These are phyloP conservation scores for Dexiosoma caninum DNA, from an alignment of 2,888 invertebrate species.

Conservation along the genomic window DNA sequence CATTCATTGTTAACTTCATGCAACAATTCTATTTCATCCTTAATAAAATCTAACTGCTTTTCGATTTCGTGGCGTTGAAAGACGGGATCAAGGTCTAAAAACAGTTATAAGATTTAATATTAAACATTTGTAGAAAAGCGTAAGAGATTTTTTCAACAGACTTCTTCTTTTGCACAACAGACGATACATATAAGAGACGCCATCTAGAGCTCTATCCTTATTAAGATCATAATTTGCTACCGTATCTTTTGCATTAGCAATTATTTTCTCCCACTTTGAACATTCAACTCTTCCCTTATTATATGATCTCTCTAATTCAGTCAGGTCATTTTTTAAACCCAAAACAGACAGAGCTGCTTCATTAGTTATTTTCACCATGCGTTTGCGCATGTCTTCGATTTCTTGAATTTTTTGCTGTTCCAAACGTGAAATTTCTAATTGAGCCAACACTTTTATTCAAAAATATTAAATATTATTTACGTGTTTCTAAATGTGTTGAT, in stretches of 20 bases:
- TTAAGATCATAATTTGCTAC: conserved; percentile 70
- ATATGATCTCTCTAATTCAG: conserved; percentile 74
- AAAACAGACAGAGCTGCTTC: conserved; percentile 74
- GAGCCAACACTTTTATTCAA: conserved; percentile 73
- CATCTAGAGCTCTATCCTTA: conserved; percentile 73
- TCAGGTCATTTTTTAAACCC: conserved; percentile 75
- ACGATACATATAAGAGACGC: conserved; percentile 72
- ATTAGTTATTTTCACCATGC: conserved; percentile 74
- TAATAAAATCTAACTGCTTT: conserved; percentile 72
- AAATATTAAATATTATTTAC: neutral
- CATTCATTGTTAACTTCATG: conserved; percentile 68
- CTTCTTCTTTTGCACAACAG: conserved; percentile 72
- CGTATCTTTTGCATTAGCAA: conserved; percentile 71
- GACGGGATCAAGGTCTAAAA: conserved; percentile 58
- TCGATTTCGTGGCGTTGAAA: conserved; percentile 66
- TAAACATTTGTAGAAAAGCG: neutral
- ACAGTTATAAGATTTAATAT: neutral
- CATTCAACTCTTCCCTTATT: conserved; percentile 70
- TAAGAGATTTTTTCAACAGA: conserved; percentile 40
- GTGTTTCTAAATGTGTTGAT: neutral
- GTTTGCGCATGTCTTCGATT: conserved; percentile 74
- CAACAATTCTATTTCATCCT: conserved; percentile 72
- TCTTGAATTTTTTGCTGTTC: conserved; percentile 71
- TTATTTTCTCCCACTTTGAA: conserved; percentile 74
- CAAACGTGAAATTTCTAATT: conserved; percentile 73